Evolutionary conservation across 1,140 invertebrate genomes (phyloP), one percentile per base, ranked within the genome.

Genomic region (Drosophila rufa): DNA sequence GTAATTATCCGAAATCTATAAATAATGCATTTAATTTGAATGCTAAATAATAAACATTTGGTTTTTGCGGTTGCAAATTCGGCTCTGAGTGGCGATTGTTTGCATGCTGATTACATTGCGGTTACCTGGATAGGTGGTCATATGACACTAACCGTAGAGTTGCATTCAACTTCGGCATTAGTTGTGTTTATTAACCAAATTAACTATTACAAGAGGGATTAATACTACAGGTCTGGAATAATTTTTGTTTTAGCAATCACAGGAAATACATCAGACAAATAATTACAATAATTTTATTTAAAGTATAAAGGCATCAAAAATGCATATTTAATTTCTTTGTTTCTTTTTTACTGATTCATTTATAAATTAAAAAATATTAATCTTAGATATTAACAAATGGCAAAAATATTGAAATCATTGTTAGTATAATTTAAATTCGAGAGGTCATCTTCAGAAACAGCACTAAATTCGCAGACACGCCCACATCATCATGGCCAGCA

Each of bases 41-140:
- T 81, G 85, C 81, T 84, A 79, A 89, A 89, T 90, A 90, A 89
- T 90, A 89, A 89, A 89, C 78, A 89, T 84, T 73, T 81, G 78
- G 81, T 71, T 84, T 61, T 53, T 81, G 85, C 48, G 84, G 84
- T 79, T 80, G 47, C 66, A 77, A 74, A 78, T 83, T 40, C 15
- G 51, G 22, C 55, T 70, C 61, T 67, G 65, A 64, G 79, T 71
- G 53, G 50, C 53, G 36, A 55, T 56, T 61, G 75, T 59, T 82
- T 58, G 59, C 69, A 80, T 15, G 69, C 68, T 80, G 83, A 89
- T 87, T 89, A 83, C 76, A 83, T 89, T 87, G 68, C 45, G 68
- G 69, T 70, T 27, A 73, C 19, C 69, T 38, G 36, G 38, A 70
- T 43, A n/a, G 66, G 22, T 7, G 27, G 17, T 45, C 12, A 43